Percentiles rank a stretch among this genome's conserved stretches.
These are phyloP conservation scores for Lasiommata megera DNA, from an alignment of 2,888 invertebrate species.

Conservation along the genomic window DNA sequence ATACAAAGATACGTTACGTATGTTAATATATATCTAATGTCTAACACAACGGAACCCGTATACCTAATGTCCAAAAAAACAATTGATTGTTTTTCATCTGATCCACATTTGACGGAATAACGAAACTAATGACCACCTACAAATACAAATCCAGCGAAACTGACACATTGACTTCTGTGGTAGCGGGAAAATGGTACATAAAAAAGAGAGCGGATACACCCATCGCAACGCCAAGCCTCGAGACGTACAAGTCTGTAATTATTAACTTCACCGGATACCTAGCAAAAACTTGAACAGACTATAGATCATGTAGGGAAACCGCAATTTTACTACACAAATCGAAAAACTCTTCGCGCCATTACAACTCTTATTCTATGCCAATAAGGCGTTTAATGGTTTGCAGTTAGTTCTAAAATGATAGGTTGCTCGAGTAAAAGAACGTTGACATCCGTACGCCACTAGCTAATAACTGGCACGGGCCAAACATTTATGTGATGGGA, in stretches of 20 bases:
- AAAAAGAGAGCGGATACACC: slow-evolving; percentile 56
- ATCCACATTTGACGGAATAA: not conserved
- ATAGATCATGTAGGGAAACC: slow-evolving; percentile 30
- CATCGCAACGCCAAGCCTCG: slow-evolving; percentile 44
- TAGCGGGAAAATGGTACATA: slow-evolving; percentile 38
- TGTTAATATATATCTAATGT: no score
- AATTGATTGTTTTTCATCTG: not conserved
- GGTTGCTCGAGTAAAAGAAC: slow-evolving; percentile 35
- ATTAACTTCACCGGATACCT: slow-evolving; percentile 60
- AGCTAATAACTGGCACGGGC: slow-evolving; percentile 51
- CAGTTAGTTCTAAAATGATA: not conserved
- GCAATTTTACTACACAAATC: not conserved
- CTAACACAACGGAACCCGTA: no score
- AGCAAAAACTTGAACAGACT: slow-evolving; percentile 57
- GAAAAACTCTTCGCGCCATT: slow-evolving; percentile 16
- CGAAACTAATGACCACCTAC: slow-evolving; percentile 11
- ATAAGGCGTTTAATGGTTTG: slow-evolving; percentile 7
- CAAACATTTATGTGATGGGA: slow-evolving; percentile 41
- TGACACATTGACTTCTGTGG: slow-evolving; percentile 38
- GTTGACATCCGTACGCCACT: slow-evolving; percentile 42
- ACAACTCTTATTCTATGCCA: not conserved
- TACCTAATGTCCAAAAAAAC: no score
- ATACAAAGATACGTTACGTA: no score
- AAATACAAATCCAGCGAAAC: slow-evolving; percentile 27
- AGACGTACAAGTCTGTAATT: slow-evolving; percentile 48